Percentiles rank a stretch among this genome's conserved stretches.
These are phyloP conservation scores for Toxonevra muliebris DNA, from an alignment of 2,888 invertebrate species.

Conservation along the genomic window DNA sequence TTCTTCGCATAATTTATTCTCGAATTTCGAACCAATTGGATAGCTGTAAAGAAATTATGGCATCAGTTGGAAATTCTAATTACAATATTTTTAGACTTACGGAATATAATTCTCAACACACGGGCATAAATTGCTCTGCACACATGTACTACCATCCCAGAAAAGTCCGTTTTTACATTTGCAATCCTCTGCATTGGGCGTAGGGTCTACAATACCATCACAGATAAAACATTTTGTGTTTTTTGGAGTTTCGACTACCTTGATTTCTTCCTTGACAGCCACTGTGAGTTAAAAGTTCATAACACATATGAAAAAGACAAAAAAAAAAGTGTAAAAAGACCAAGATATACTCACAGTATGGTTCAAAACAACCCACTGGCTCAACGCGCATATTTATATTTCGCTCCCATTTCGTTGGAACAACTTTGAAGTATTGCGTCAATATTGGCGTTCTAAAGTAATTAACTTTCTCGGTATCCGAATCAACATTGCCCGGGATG, in stretches of 20 bases:
- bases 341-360: slow-evolving; percentile 70
- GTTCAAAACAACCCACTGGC: slow-evolving; percentile 80
- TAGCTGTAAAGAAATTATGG: slow-evolving; percentile 67
- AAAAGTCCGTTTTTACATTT: slow-evolving; percentile 68
- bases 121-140: slow-evolving; percentile 77
- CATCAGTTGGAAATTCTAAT: too few species aligned
- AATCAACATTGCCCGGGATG: slow-evolving; percentile 80
- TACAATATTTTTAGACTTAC: slow-evolving; percentile 60
- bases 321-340: background rate
- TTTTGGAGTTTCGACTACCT: slow-evolving; percentile 35
- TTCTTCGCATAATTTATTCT: slow-evolving; percentile 78
- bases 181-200: slow-evolving; percentile 61
- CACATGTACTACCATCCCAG: slow-evolving; percentile 82
- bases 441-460: slow-evolving; percentile 78
- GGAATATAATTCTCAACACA: slow-evolving; percentile 76
- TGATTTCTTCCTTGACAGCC: slow-evolving; percentile 47
- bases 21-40: slow-evolving; percentile 75
- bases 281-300: slow-evolving; percentile 38
- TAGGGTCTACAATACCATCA: slow-evolving; percentile 45
- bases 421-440: slow-evolving; percentile 76
- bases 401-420: slow-evolving; percentile 78
- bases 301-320: background rate
- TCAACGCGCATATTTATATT: slow-evolving; percentile 80
- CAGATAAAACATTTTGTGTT: slow-evolving; percentile 69
- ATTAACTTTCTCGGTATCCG: slow-evolving; percentile 69